Evolutionary conservation across 2,113 vertebrate species (phyloP).

Genomic region (Bettongia penicillata): DNA sequence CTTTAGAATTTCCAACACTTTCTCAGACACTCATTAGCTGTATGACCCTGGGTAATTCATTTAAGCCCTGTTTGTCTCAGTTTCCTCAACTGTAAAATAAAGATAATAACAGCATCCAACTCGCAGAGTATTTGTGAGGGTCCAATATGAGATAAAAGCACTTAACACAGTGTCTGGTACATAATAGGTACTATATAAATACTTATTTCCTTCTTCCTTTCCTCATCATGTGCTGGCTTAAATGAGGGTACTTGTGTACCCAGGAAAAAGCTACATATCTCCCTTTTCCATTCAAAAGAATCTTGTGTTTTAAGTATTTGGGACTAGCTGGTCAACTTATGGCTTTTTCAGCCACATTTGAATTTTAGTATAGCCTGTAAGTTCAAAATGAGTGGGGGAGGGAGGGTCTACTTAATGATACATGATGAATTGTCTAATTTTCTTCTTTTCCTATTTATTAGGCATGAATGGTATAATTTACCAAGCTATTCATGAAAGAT

Average conservation of each 20-base stretch:
- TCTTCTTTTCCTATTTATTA: neutral
- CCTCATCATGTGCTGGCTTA: neutral
- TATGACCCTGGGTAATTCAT: neutral
- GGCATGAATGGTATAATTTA: conserved; percentile 5
- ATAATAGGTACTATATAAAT: neutral
- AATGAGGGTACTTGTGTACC: neutral
- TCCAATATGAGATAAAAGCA: neutral
- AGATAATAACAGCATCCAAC: neutral
- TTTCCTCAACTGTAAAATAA: neutral
- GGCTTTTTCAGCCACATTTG: conserved; percentile 9
- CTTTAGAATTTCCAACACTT: neutral
- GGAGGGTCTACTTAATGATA: neutral
- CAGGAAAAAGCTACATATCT: neutral
- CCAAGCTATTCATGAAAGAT: neutral
- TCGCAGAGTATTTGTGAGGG: neutral
- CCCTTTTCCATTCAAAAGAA: neutral
- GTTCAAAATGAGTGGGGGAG: neutral
- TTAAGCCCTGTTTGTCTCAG: neutral
- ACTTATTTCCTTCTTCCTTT: neutral
- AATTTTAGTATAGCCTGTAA: conserved; percentile 1
- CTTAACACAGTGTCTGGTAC: neutral
- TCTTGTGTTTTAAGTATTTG: neutral
- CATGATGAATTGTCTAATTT: conserved; percentile 35
- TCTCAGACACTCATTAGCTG: neutral
- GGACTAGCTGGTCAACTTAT: neutral